Percentiles rank a stretch among this genome's conserved stretches.
Evolutionary conservation across 2,113 vertebrate genomes (phyloP).

Genomic region (Psammodynastes pulverulentus): DNA sequence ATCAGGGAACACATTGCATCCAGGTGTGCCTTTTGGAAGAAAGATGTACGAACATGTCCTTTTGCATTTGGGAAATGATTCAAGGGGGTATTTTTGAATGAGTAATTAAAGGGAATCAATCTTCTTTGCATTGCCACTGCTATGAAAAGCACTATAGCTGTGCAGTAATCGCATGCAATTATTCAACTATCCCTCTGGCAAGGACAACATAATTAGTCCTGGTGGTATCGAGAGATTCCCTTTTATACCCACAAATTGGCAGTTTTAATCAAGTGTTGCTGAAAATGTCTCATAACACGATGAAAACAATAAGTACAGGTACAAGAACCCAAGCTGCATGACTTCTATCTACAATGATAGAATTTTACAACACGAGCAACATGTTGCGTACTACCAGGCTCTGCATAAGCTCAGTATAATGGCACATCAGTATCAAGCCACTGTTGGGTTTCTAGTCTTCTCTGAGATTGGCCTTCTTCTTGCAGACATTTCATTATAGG

Average conservation of each 20-base stretch:
- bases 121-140: slow-evolving; percentile 75
- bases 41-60: slow-evolving; percentile 68
- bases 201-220: slow-evolving; percentile 79
- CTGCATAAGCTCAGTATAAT: slow-evolving; percentile 56
- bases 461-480: not conserved
- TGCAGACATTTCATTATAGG: not conserved
- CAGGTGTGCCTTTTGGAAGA: slow-evolving; percentile 63
- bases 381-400: slow-evolving; percentile 63
- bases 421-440: not conserved
- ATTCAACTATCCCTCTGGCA: slow-evolving; percentile 81
- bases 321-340: slow-evolving; percentile 61
- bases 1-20: slow-evolving; percentile 59
- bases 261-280: slow-evolving; percentile 78
- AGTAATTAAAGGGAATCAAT: slow-evolving; percentile 83
- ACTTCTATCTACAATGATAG: slow-evolving; percentile 61
- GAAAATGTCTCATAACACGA: slow-evolving; percentile 75
- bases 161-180: slow-evolving; percentile 77
- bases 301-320: slow-evolving; percentile 74
- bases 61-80: slow-evolving; percentile 67
- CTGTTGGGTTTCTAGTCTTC: not conserved
- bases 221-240: slow-evolving; percentile 75
- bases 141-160: slow-evolving; percentile 72
- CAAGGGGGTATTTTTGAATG: slow-evolving; percentile 70
- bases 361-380: slow-evolving; percentile 68
- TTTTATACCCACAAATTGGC: slow-evolving; percentile 76